Conservation (phyloP, 2,113 vertebrate genomes). For the Pygoscelis antarcticus region DNA sequence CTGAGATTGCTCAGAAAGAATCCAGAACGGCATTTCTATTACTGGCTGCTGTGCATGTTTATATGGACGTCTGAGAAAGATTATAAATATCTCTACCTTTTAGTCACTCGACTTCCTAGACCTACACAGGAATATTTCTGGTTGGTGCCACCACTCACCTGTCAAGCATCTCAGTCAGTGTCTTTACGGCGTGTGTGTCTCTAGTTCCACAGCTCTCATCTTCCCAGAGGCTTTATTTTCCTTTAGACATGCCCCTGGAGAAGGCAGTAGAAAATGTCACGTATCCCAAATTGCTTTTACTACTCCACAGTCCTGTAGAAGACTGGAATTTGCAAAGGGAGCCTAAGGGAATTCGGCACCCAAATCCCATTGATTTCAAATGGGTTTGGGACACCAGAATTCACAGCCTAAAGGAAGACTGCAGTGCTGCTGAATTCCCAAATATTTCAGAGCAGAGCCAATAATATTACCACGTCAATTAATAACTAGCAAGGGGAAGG, state of each 20-base stretch:
- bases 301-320: neutral
- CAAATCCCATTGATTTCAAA: neutral
- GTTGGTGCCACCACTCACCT: neutral
- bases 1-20: neutral
- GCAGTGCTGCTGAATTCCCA: neutral
- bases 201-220: neutral
- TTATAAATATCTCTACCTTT: neutral
- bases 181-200: neutral
- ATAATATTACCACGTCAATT: neutral
- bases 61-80: neutral
- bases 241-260: neutral
- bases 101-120: neutral
- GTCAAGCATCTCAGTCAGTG: fast-evolving
- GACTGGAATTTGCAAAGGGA: neutral
- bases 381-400: neutral
- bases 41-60: neutral
- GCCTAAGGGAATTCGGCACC: neutral
- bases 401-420: neutral
- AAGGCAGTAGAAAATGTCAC: neutral
- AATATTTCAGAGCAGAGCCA: neutral
- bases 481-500: neutral
- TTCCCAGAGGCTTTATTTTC: neutral
- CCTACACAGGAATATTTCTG: neutral
- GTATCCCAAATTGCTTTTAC: neutral
- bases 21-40: neutral